phyloP scores from a whole-genome alignment of 2,113 vertebrate genomes.

The Pedetes capensis region DNA sequence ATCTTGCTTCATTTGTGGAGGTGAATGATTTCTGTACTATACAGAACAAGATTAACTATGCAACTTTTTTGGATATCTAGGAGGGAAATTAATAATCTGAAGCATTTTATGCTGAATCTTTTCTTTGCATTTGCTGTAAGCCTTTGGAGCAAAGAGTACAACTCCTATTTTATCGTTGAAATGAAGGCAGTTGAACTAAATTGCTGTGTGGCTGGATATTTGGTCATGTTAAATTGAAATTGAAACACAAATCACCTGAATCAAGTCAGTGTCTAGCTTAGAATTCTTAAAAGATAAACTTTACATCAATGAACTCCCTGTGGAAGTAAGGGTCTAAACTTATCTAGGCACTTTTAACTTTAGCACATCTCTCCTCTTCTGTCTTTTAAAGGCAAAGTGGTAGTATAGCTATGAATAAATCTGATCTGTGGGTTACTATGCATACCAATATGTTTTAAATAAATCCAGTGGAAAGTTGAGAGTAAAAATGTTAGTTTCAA shows the following conservation, averaged over 20 bases:
- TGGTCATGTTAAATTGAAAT: conserved; percentile 12
- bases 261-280: not conserved
- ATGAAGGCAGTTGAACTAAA: not conserved
- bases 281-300: conserved; percentile 15
- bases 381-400: not conserved
- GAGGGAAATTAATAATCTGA: not conserved
- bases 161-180: conserved; percentile 1
- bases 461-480: not conserved
- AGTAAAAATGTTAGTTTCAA: not conserved
- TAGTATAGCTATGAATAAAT: not conserved
- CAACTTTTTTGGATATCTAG: not conserved
- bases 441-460: not conserved
- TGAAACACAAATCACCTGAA: not conserved
- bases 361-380: not conserved
- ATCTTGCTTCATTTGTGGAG: not conserved
- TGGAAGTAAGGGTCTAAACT: not conserved
- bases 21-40: not conserved
- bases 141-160: not conserved
- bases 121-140: not conserved
- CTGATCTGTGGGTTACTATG: not conserved
- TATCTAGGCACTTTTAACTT: not conserved
- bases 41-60: not conserved
- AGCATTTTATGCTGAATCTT: not conserved
- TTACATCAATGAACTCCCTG: not conserved
- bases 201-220: not conserved